Evolutionary conservation across 2,797 vertebrate species (phyloP).

Genomic region (Anguilla marmorata): DNA sequence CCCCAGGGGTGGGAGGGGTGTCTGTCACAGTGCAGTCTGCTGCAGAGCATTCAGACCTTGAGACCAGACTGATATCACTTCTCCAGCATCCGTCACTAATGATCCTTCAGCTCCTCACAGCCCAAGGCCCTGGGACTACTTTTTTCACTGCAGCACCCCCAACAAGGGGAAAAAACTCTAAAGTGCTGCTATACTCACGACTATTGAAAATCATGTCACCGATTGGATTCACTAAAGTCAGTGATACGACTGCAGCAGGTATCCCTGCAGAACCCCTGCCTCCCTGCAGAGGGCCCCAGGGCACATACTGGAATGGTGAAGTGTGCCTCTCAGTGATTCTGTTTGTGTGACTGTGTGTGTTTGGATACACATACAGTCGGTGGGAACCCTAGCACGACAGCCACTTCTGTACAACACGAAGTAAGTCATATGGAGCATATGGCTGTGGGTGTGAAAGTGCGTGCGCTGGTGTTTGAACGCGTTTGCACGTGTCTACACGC

Average conservation of each 20-base stretch:
- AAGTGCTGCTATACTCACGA: background rate
- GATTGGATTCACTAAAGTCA: background rate
- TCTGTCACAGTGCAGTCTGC: constrained; percentile 4
- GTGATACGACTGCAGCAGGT: background rate
- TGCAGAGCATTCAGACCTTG: background rate
- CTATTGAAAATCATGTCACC: background rate
- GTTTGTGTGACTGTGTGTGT: background rate
- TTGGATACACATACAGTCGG: background rate
- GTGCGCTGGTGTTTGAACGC: background rate
- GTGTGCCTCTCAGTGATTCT: background rate
- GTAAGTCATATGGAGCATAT: too few species aligned
- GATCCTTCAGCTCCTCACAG: constrained; percentile 20
- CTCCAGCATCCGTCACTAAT: background rate
- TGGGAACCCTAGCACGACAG: background rate
- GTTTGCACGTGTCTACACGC: background rate
- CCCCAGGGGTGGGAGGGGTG: background rate
- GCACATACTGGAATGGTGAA: background rate
- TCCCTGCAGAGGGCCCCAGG: background rate
- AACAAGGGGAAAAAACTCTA: background rate
- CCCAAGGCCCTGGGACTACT: background rate
- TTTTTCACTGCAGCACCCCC: background rate
- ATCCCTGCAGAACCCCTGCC: background rate
- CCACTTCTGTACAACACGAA: background rate
- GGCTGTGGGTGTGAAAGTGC: background rate
- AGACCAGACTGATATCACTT: background rate